These are phyloP conservation scores for Suillia variegata DNA, from an alignment of 2,888 invertebrate species.

Conservation along the genomic window DNA sequence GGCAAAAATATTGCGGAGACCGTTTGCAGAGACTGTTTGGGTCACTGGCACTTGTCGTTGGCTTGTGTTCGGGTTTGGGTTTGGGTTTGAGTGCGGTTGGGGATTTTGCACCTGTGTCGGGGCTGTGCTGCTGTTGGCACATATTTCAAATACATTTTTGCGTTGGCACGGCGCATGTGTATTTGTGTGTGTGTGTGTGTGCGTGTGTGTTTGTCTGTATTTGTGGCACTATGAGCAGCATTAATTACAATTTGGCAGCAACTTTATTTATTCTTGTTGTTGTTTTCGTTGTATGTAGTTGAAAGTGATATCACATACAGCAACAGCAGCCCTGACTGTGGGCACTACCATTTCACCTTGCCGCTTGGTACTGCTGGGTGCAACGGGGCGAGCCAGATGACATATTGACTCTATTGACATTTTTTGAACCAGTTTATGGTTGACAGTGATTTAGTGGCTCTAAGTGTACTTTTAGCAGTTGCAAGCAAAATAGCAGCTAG, in stretches of 20 bases:
- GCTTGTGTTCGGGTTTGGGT: too few relatives aligned
- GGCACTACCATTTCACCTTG: conserved; percentile 1
- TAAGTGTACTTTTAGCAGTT: conserved; percentile 26
- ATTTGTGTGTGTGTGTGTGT: conserved; percentile 1
- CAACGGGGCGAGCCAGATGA: conserved; percentile 20
- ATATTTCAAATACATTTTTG: conserved; percentile 17
- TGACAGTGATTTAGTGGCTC: conserved; percentile 34
- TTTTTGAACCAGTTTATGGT: conserved; percentile 33
- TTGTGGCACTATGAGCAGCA: conserved; percentile 37
- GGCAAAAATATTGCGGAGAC: conserved; percentile 2
- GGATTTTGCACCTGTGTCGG: neutral
- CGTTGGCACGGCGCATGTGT: conserved; percentile 4
- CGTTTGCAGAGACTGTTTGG: neutral
- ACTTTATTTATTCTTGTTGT: neutral
- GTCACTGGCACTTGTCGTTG: too few relatives aligned
- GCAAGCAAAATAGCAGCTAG: neutral
- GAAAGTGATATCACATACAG: neutral
- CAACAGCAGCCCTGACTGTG: too few relatives aligned
- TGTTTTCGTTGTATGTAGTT: neutral
- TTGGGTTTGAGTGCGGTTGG: conserved; percentile 4
- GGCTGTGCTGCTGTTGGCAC: conserved; percentile 5
- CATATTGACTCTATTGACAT: conserved; percentile 40
- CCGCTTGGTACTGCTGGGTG: too few relatives aligned
- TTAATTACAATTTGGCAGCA: conserved; percentile 48
- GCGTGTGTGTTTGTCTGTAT: neutral